phyloP scores from a whole-genome alignment of 1,140 invertebrate genomes.

The Aphis craccivora region DNA sequence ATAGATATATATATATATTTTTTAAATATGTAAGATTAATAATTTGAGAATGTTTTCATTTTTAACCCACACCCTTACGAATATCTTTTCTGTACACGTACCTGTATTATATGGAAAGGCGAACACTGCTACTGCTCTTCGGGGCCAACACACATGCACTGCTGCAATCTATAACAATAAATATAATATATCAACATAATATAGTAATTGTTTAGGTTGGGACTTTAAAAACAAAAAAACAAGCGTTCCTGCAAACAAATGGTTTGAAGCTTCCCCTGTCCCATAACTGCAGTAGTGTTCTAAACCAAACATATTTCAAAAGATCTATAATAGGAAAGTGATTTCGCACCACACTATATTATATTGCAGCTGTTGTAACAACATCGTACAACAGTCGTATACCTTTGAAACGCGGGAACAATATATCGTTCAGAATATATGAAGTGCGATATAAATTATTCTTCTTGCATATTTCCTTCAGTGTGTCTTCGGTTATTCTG shows the following conservation, averaged over 20 bases:
- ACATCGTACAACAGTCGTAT: conserved; percentile 59
- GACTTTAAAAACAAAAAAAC: background rate
- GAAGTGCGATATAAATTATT: conserved; percentile 88
- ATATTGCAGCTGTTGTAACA: background rate
- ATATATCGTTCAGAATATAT: conserved; percentile 84
- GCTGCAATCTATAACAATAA: too few species aligned
- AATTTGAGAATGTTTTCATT: too few species aligned
- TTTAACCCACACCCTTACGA: background rate
- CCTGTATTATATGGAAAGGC: too few species aligned
- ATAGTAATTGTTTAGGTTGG: background rate
- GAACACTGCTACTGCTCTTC: too few species aligned
- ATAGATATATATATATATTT: too few species aligned
- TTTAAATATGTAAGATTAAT: too few species aligned
- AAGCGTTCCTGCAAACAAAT: background rate
- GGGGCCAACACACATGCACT: too few species aligned
- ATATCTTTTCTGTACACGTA: background rate
- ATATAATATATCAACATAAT: background rate
- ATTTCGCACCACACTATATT: background rate
- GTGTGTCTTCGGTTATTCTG: conserved; percentile 67
- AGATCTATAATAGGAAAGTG: background rate
- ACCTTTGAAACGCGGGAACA: conserved; percentile 95
- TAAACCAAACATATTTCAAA: background rate
- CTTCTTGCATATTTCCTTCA: conserved; percentile 84
- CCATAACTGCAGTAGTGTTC: background rate
- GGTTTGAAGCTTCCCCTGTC: background rate